Base-by-base conservation (phyloP, 2,797 vertebrate genomes). In the Phoeniculus purpureus region DNA sequence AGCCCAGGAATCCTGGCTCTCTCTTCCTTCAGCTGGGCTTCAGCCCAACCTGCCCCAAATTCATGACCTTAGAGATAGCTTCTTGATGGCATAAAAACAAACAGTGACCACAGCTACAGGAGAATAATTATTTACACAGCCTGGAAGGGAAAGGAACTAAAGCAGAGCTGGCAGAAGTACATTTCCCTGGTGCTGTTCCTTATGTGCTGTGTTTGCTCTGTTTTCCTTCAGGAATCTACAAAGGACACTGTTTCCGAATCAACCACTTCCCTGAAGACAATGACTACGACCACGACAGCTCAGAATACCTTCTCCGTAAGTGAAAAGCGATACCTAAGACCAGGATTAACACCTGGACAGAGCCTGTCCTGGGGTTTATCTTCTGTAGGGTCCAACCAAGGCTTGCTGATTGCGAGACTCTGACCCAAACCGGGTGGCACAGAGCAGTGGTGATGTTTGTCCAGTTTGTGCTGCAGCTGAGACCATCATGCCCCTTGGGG, bases 231-330 rank as follows among this genome's bases (percentile, higher is more conserved):
- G 99, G 99, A 92, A 98, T 99, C 96, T 99, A 99, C 96, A 99
- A 98, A 97, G 99, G 99, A 94, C 99, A 98, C 96, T 99, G 99
- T 94, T 99, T 99, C 97, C 97, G 98, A 96, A 99, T 99, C 97
- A 99, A 99, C 98, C 99, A 99, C 94, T 99, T 99, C 96, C 99
- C 99, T n/a, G 99, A 99, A 76, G 99, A 99, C 97, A 99, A 99
- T 5, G 99, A 99, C 96, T 99, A 99, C 1, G 99, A 99, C 96
- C 99, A 99, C 0, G 99, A 99, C 98, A 99, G 99, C 98, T 99
- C 99, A 0, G 99, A 99, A 94, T 99, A 99, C 96, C 99, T 99
- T 95, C 98, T 99, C 94, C 99, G 99, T 99, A 98, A 99, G 99
- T 99, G 62, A 45, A 4, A 50, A 64, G 6, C 7, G 43, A 32